A percentile compares a stretch with the other conserved stretches of the same genome.
Conservation (phyloP, 2,113 vertebrate species). For the Sphyrna mokarran region DNA sequence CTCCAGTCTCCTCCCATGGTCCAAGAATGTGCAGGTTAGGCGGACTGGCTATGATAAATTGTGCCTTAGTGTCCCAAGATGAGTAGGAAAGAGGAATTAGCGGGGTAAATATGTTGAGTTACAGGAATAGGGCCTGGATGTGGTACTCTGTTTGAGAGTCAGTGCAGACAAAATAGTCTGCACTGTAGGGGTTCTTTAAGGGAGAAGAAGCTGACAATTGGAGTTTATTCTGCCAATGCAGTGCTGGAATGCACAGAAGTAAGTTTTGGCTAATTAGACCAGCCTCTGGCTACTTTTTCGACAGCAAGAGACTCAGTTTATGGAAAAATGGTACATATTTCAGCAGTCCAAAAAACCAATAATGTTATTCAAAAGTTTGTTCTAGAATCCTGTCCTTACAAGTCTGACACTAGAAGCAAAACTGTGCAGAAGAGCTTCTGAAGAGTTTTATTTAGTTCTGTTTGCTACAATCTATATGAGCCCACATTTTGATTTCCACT, state of each 20-base stretch:
- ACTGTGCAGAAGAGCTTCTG: not conserved
- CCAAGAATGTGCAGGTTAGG: too few species aligned
- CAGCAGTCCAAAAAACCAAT: not conserved
- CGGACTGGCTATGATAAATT: too few species aligned
- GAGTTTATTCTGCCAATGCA: not conserved
- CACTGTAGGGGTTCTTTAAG: too few species aligned
- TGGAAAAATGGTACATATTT: not conserved
- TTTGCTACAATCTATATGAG: not conserved
- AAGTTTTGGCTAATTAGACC: not conserved
- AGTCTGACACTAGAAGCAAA: not conserved
- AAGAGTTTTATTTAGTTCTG: not conserved
- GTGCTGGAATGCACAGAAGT: not conserved
- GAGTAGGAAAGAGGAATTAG: too few species aligned
- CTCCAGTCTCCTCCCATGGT: too few species aligned
- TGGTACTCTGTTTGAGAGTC: too few species aligned
- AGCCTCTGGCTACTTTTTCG: not conserved
- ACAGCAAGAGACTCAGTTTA: not conserved
- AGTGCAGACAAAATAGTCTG: too few species aligned
- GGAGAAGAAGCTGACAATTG: not conserved
- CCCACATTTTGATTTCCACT: not conserved
- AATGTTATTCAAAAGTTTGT: not conserved
- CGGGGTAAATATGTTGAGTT: too few species aligned
- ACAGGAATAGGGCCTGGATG: too few species aligned
- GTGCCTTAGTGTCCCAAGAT: too few species aligned
- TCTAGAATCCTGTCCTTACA: not conserved